Evolutionary conservation across 2,797 vertebrate species (phyloP).

Genomic region (Sarcophilus harrisii): DNA sequence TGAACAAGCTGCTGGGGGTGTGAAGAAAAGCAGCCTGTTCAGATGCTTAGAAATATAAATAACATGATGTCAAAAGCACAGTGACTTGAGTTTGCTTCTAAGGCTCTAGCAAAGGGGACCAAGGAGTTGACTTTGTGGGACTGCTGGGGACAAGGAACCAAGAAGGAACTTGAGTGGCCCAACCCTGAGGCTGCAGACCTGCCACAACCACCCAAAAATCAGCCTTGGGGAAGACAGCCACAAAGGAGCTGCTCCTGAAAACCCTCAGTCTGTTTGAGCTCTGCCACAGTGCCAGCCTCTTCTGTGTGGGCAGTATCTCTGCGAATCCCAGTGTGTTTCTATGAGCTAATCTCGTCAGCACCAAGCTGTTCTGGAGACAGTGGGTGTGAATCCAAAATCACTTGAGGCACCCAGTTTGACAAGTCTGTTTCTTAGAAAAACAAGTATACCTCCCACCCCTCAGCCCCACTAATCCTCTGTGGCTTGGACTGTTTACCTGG

Average conservation of each 20-base stretch:
- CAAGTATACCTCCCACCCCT: background rate
- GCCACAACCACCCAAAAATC: background rate
- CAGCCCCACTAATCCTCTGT: background rate
- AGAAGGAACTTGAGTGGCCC: background rate
- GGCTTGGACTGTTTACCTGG: background rate
- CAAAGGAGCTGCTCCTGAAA: background rate
- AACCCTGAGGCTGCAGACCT: background rate
- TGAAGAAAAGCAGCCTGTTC: slow-evolving; percentile 23
- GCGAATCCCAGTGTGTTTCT: slow-evolving; percentile 61
- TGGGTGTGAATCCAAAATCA: slow-evolving; percentile 65
- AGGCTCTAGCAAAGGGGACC: background rate
- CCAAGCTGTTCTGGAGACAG: slow-evolving; percentile 62
- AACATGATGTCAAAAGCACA: background rate
- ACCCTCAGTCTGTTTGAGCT: background rate
- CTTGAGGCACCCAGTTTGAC: slow-evolving; percentile 46
- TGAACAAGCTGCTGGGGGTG: slow-evolving; percentile 18
- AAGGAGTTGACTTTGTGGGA: accelerated
- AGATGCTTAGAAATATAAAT: slow-evolving; percentile 21
- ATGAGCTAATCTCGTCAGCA: slow-evolving; percentile 63
- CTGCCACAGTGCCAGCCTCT: slow-evolving; percentile 42
- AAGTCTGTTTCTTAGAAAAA: slow-evolving; percentile 46
- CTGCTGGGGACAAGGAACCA: background rate
- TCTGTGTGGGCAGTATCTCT: slow-evolving; percentile 68
- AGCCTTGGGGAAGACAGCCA: background rate
- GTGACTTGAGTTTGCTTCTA: accelerated